Percentiles rank a stretch among this genome's conserved stretches.
phyloP scores from a whole-genome alignment of 2,797 vertebrate species.

The Caiman crocodilus region DNA sequence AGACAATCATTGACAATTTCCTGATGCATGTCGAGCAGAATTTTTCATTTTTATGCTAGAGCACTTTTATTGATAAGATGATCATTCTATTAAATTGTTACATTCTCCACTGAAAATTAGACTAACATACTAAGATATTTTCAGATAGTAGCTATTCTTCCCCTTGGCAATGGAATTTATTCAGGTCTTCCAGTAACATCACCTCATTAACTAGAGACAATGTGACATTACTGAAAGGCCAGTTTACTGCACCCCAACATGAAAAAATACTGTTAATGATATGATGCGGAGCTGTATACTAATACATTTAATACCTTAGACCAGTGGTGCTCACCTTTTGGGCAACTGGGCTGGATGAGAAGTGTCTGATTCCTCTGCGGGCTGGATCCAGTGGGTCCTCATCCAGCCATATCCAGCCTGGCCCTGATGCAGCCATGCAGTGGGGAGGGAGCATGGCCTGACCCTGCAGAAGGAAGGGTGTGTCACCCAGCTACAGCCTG shows the following conservation, averaged over 20 bases:
- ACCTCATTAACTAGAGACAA: neutral
- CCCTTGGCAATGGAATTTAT: neutral
- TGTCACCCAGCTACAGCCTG: too few relatives aligned
- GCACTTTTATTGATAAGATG: neutral
- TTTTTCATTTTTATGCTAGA: neutral
- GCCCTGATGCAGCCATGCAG: too few relatives aligned
- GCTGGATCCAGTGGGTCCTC: too few relatives aligned
- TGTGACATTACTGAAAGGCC: neutral
- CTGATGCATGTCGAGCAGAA: neutral
- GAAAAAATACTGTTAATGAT: conserved; percentile 1
- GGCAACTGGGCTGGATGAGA: neutral
- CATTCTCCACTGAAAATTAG: neutral
- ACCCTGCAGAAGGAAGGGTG: too few relatives aligned
- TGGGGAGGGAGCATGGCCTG: too few relatives aligned
- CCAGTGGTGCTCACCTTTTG: conserved; percentile 5
- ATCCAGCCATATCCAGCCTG: too few relatives aligned
- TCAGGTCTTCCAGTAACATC: neutral
- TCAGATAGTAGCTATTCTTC: neutral
- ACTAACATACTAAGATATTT: neutral
- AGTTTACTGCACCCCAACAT: neutral
- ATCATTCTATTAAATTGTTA: neutral
- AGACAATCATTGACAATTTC: neutral
- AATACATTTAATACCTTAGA: conserved; percentile 17
- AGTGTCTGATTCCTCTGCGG: too few relatives aligned
- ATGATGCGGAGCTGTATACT: neutral